phyloP scores from a whole-genome alignment of 2,797 vertebrate genomes.

The Glossophaga mutica region DNA sequence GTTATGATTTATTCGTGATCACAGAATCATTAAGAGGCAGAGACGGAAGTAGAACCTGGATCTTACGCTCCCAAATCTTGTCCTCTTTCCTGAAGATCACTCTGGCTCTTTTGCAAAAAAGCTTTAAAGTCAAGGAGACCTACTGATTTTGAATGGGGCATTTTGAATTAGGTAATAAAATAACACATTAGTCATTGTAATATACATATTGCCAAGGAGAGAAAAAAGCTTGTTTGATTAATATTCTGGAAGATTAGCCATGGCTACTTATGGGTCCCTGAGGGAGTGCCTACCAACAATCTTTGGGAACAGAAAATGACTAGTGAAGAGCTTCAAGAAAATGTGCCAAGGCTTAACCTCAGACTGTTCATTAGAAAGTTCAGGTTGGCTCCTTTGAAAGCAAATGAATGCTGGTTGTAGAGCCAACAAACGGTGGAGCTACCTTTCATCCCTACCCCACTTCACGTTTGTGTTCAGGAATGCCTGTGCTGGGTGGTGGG shows the following conservation, averaged over 20 bases:
- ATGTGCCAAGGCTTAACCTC: not conserved
- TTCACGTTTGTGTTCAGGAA: not conserved
- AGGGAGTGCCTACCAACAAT: not conserved
- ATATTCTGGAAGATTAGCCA: slow-evolving; percentile 16
- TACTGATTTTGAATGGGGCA: not conserved
- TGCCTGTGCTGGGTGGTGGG: not conserved
- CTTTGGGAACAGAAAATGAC: slow-evolving; percentile 31
- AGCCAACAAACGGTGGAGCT: not conserved
- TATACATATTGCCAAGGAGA: not conserved
- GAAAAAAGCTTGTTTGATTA: not conserved
- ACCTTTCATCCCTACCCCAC: not conserved
- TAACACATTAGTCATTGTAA: not conserved
- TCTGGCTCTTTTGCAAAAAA: not conserved
- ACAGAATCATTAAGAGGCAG: not conserved
- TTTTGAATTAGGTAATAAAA: slow-evolving; percentile 6
- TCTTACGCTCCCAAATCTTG: not conserved
- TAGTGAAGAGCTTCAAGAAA: not conserved
- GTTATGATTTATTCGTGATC: not conserved
- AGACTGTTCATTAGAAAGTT: not conserved
- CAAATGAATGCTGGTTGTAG: not conserved
- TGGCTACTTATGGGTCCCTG: slow-evolving; percentile 7
- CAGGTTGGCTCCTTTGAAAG: not conserved
- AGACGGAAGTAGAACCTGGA: not conserved
- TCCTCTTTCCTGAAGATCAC: not conserved
- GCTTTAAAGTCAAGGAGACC: not conserved